Evolutionary conservation across 2,113 vertebrate genomes (phyloP), one percentile per base, ranked within the genome.

Genomic region (Azemiops feae): DNA sequence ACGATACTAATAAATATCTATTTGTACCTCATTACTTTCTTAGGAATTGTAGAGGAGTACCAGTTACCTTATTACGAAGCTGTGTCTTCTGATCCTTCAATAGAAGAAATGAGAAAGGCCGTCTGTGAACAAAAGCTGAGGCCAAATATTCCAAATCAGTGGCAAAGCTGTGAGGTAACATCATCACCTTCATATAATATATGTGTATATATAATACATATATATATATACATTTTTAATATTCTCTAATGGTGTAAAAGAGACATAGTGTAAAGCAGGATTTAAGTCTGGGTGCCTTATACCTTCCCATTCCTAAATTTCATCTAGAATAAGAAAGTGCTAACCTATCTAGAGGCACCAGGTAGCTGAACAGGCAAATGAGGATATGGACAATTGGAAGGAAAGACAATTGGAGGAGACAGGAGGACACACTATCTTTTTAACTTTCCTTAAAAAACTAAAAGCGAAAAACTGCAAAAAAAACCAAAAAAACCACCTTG

Each of bases 121-220:
- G 98, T 99, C 92, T 99, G 99, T 96, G 99, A 99, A 91, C 99
- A 99, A 98, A 99, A 98, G 93, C 97, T 99, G 91, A 97, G 99
- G 95, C 99, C 99, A 90, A 99, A 96, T 96, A 97, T 99, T 94
- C 99, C 99, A 90, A 99, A 99, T 97, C 99, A 99, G 96, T 99
- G 99, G 99, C 99, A 99, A 96, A 99, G 98, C 97, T 99, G 98
- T 94, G 99, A 99, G 98, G 99, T 99, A 98, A 98, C 39, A 89
- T 52, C 1, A 52, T 91, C 20, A 16, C 57, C 45, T 50, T 58
- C 22, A 2, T 16, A 90, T 57, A n/a, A 43, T 39, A n/a, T 57
- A 57, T 50, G 9, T 50, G 7, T 9, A 47, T 47, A 47, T 47
- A 47, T 47, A 47, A 47, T 47, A 47, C 8, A 47, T 47, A 47